Evolutionary conservation across 1,140 invertebrate genomes (phyloP), one percentile per base, ranked within the genome.

Genomic region (Periplaneta americana): DNA sequence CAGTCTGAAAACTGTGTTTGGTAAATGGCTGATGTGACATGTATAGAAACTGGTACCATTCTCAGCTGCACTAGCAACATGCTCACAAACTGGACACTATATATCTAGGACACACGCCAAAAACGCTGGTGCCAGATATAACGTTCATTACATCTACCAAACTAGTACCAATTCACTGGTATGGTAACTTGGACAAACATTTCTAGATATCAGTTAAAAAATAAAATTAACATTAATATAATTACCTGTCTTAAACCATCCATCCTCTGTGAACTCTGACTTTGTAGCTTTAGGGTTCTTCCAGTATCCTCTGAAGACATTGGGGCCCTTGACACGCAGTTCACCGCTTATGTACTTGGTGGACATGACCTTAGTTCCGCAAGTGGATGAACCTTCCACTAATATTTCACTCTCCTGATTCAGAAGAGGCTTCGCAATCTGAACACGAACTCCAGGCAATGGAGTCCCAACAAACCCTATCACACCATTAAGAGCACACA

Each of bases 181-280:
- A n/a, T n/a, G n/a, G n/a, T n/a, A n/a, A n/a, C n/a, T n/a, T n/a
- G n/a, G n/a, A n/a, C n/a, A n/a, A n/a, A n/a, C n/a, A n/a, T n/a
- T n/a, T n/a, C n/a, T n/a, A n/a, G n/a, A n/a, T n/a, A n/a, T n/a
- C n/a, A n/a, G n/a, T n/a, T n/a, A n/a, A n/a, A n/a, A n/a, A n/a
- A n/a, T n/a, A n/a, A n/a, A n/a, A n/a, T n/a, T n/a, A n/a, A 82
- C 66, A 34, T n/a, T 80, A 18, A 15, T 13, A 80, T 34, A 2
- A 22, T 90, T 90, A 91, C 94, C 95, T 31, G 97, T 98, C 87
- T 93, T 95, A 86, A 98, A 97, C 94, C 95, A 98, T 34, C 93
- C 94, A 88, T 96, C 95, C 4, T 87, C 82, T 0, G 95, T 94
- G 87, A 97, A 97, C 82, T 92, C 91, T 74, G 93, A 90, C 81